phyloP scores from a whole-genome alignment of 2,888 invertebrate species.

The Xylota sylvarum region DNA sequence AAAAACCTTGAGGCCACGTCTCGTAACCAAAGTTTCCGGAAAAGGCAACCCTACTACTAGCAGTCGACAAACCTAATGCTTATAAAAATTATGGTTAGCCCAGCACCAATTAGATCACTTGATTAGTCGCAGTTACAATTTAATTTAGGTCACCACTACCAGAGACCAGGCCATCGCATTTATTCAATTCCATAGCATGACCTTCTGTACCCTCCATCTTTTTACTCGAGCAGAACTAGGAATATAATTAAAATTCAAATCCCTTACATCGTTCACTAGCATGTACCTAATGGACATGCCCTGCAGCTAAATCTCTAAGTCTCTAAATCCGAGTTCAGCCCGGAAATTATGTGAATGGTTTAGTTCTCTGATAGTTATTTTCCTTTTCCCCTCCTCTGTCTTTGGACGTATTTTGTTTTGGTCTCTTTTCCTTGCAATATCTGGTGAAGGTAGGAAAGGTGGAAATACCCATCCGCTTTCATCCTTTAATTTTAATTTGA shows the following conservation, averaged over 20 bases:
- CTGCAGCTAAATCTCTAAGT: slow-evolving; percentile 21
- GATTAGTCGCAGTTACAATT: no score
- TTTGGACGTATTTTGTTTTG: neutral
- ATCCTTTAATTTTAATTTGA: slow-evolving; percentile 5
- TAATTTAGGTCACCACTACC: no score
- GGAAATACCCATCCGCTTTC: neutral
- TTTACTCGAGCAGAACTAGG: neutral
- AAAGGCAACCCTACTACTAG: no score
- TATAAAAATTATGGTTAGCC: no score
- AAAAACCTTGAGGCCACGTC: no score
- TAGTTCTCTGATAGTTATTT: slow-evolving; percentile 14
- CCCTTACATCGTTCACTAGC: slow-evolving; percentile 5
- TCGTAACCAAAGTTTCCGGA: no score
- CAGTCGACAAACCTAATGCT: no score
- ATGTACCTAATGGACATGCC: slow-evolving; percentile 15
- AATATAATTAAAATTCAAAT: slow-evolving; percentile 25
- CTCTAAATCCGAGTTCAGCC: slow-evolving; percentile 30
- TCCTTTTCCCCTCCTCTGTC: neutral
- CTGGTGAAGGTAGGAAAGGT: neutral
- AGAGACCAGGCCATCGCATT: no score
- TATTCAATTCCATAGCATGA: neutral
- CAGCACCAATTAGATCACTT: no score
- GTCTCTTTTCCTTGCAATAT: neutral
- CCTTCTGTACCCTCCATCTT: neutral
- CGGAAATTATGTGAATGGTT: slow-evolving; percentile 33